phyloP scores from a whole-genome alignment of 2,888 invertebrate genomes.

The Drosophila borealis region DNA sequence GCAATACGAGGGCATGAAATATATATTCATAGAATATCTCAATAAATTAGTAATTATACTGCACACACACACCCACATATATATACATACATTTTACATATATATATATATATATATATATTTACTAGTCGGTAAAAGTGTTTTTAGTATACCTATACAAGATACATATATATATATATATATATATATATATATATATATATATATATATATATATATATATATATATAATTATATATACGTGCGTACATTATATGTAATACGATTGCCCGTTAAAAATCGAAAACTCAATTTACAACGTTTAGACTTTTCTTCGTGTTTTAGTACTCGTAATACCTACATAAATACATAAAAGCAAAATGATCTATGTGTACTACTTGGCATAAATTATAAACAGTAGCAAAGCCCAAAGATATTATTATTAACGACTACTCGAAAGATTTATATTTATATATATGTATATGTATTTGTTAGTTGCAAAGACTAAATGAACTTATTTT shows the following conservation, averaged over 20 bases:
- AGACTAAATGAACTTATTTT: constrained; percentile 63
- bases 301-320: constrained; percentile 62
- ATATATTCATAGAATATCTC: constrained; percentile 74
- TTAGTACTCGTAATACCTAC: constrained; percentile 55
- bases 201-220: constrained; percentile 53
- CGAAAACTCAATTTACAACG: constrained; percentile 48
- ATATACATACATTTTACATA: constrained; percentile 52
- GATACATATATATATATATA: constrained; percentile 43
- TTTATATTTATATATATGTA: constrained; percentile 44
- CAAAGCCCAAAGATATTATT: constrained; percentile 80
- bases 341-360: constrained; percentile 29
- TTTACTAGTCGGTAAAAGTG: constrained; percentile 71
- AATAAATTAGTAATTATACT: constrained; percentile 68
- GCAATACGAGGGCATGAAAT: constrained; percentile 23
- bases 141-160: constrained; percentile 65
- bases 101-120: constrained; percentile 53
- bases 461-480: constrained; percentile 70
- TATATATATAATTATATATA: constrained; percentile 28
- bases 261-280: constrained; percentile 34
- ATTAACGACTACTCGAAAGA: constrained; percentile 63
- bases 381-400: constrained; percentile 64
- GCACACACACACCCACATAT: constrained; percentile 42
- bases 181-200: constrained; percentile 43
- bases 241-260: constrained; percentile 22
- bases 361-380: constrained; percentile 70